Base-by-base conservation (phyloP, 1,140 invertebrate genomes). In the Aphaenogaster floridana region DNA sequence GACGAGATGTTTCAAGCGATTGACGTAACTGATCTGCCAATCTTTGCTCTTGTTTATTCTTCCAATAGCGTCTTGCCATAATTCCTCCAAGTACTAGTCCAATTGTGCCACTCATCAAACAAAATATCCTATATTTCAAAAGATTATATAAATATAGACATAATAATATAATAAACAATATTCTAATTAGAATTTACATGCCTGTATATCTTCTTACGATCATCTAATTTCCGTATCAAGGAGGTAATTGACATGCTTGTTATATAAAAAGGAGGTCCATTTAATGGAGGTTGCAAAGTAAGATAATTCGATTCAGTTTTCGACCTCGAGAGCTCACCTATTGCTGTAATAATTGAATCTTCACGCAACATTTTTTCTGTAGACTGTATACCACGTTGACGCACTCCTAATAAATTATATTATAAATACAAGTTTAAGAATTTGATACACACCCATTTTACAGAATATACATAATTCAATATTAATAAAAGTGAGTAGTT, bases 331-430 rank as follows among this genome's bases (percentile, higher is more conserved):
- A 98, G 93, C 95, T 98, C 97, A 36, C 97, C 97, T 77, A 98
- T 96, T 45, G 97, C 97, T 5, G 97, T 98, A 4, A 98, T 96
- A 72, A 97, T 96, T 61, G 97, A 97, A 54, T 97, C 97, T 93
- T 97, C 97, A 8, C 97, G 95, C 3, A 98, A 94, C 96, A 98
- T 97, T 95, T 97, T 97, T 94, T 98, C 98, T 21, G 97, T 98
- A 0, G 97, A 97, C 93, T 98, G 97, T 28, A 98, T 93, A 0
- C 98, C 98, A 88, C 97, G 96, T 93, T 98, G 97, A 6, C 97
- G 95, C 9, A 97, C 95, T 42, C 95, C 95, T 94, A 52, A 34
- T 76, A 86, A 83, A 76, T 76, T 3, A 15, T 15, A 42, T 45
- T 68, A 48, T 63, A 36, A 59, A 71, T 69, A 34, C 21, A 68